phyloP scores from a whole-genome alignment of 1,140 invertebrate genomes.

The Listronotus oregonensis region DNA sequence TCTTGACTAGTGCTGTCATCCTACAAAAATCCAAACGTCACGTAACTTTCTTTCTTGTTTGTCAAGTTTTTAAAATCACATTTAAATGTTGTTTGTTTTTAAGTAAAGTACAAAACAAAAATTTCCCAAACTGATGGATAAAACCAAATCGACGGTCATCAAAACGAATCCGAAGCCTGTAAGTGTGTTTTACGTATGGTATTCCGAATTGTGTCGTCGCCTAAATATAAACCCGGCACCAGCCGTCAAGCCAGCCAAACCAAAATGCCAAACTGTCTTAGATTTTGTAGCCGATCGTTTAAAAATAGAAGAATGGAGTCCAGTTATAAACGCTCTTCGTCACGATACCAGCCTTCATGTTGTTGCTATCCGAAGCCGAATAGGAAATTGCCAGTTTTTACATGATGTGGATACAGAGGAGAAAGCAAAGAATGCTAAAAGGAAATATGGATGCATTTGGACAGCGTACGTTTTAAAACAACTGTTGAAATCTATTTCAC shows the following conservation, averaged over 20 bases:
- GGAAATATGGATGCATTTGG: constrained; percentile 49
- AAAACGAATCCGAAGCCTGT: constrained; percentile 47
- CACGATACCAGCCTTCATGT: constrained; percentile 66
- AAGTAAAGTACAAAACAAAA: constrained; percentile 9
- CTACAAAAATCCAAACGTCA: constrained; percentile 12
- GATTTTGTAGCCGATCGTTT: constrained; percentile 71
- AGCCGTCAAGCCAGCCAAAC: constrained; percentile 52
- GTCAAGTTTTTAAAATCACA: constrained; percentile 22
- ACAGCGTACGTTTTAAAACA: constrained; percentile 51
- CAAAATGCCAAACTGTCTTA: constrained; percentile 57
- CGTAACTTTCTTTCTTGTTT: constrained; percentile 24
- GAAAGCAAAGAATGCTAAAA: constrained; percentile 55
- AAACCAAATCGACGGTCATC: constrained; percentile 41
- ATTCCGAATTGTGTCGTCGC: constrained; percentile 52
- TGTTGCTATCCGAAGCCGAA: constrained; percentile 59
- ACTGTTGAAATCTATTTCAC: constrained; percentile 56
- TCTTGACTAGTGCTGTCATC: constrained; percentile 17
- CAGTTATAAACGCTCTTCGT: constrained; percentile 67
- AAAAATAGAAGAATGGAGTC: constrained; percentile 71
- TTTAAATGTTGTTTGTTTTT: constrained; percentile 32
- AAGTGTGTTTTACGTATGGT: constrained; percentile 55
- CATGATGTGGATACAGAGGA: constrained; percentile 63
- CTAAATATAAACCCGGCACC: constrained; percentile 48
- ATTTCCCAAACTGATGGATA: constrained; percentile 34
- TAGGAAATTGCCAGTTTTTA: constrained; percentile 57